Percentiles rank a stretch among this genome's conserved stretches.
These are phyloP conservation scores for Sinopyrophorus schimmeli DNA, from an alignment of 2,888 invertebrate species.

Conservation along the genomic window DNA sequence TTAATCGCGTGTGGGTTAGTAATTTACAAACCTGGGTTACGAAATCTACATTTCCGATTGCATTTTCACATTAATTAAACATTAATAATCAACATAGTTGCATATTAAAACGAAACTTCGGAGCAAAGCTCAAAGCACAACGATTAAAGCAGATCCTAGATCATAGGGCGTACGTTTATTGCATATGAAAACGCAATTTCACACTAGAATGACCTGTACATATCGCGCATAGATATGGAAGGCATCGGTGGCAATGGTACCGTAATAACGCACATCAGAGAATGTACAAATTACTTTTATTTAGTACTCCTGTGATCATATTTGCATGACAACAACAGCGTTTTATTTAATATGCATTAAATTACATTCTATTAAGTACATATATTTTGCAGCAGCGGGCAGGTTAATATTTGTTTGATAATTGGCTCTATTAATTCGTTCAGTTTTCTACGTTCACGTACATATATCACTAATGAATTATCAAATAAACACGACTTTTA, in stretches of 20 bases:
- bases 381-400: conserved; percentile 14
- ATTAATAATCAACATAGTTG: conserved; percentile 29
- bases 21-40: conserved; percentile 28
- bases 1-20: conserved; percentile 15
- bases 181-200: conserved; percentile 51
- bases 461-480: too few relatives aligned
- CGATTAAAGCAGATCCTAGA: conserved; percentile 30
- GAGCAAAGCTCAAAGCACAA: conserved; percentile 20
- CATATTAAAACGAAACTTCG: conserved; percentile 24
- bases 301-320: conserved; percentile 35
- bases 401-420: conserved; percentile 12
- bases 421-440: conserved; percentile 26
- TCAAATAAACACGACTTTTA: too few relatives aligned
- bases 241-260: conserved; percentile 19
- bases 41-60: conserved; percentile 42
- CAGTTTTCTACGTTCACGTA: conserved; percentile 14
- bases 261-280: conserved; percentile 23
- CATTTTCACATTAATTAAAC: conserved; percentile 41
- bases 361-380: conserved; percentile 30
- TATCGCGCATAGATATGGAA: conserved; percentile 21
- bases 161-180: conserved; percentile 34
- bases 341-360: conserved; percentile 33
- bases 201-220: conserved; percentile 38
- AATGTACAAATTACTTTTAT: conserved; percentile 39
- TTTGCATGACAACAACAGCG: conserved; percentile 35